Conservation (phyloP, 2,797 vertebrate species). For the Pseudochromis fuscus region DNA sequence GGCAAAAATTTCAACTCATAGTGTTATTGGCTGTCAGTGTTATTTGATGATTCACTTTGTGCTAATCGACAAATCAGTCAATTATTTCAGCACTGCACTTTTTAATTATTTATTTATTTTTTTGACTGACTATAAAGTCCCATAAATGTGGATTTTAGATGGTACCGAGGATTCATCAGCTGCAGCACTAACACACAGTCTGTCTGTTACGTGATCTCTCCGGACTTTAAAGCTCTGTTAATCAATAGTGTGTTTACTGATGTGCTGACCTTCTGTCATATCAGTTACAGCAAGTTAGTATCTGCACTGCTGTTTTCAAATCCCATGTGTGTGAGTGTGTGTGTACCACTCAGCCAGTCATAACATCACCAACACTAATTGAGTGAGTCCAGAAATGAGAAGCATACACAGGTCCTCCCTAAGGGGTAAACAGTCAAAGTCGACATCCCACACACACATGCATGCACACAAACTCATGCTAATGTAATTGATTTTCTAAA, state of each 20-base stretch:
- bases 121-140: neutral
- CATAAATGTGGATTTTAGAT: slow-evolving; percentile 17
- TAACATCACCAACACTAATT: slow-evolving; percentile 69
- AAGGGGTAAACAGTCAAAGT: slow-evolving; percentile 73
- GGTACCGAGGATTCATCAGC: slow-evolving; percentile 3
- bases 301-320: slow-evolving; percentile 44
- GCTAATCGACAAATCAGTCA: neutral
- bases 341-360: slow-evolving; percentile 45
- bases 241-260: slow-evolving; percentile 58
- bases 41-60: neutral
- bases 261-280: slow-evolving; percentile 60
- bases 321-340: slow-evolving; percentile 24
- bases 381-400: slow-evolving; percentile 71
- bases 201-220: slow-evolving; percentile 17
- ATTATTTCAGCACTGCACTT: neutral
- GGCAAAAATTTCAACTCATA: neutral
- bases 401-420: slow-evolving; percentile 68
- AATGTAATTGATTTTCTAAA: slow-evolving; percentile 70
- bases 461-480: slow-evolving; percentile 41
- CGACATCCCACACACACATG: slow-evolving; percentile 28
- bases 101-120: too few relatives aligned
- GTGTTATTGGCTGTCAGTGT: neutral
- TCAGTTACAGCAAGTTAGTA: slow-evolving; percentile 57
- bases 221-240: slow-evolving; percentile 49
- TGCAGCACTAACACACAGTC: slow-evolving; percentile 15